A percentile compares a stretch with the other conserved stretches of the same genome.
These are phyloP conservation scores for Tachina lurida DNA, from an alignment of 2,888 invertebrate genomes.

Conservation along the genomic window DNA sequence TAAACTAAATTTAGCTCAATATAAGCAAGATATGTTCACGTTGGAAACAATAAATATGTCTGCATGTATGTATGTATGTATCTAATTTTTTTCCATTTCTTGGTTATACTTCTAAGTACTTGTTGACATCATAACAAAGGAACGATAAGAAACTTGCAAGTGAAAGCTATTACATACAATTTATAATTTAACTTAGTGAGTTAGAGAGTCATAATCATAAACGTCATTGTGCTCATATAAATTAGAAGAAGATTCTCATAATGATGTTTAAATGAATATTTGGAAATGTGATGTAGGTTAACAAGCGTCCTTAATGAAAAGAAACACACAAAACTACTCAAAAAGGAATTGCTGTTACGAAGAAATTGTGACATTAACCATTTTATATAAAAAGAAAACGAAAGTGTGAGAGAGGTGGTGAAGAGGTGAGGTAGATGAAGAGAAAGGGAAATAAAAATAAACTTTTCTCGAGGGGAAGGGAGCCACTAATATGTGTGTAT, in stretches of 20 bases:
- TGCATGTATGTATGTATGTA: neutral
- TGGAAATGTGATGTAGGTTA: constrained; percentile 47
- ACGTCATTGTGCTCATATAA: constrained; percentile 7
- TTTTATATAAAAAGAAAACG: neutral
- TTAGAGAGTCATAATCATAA: constrained; percentile 46
- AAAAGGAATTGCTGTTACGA: constrained; percentile 7
- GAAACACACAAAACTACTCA: constrained; percentile 1
- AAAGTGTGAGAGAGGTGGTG: neutral
- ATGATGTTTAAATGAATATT: constrained; percentile 25
- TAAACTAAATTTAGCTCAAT: no score
- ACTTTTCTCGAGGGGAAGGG: neutral
- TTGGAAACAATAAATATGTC: neutral
- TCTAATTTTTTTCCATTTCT: constrained; percentile 10
- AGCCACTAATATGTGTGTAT: neutral
- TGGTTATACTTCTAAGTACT: neutral
- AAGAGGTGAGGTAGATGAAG: neutral
- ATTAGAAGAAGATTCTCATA: constrained; percentile 27
- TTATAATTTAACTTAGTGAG: constrained; percentile 42
- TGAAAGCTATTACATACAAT: constrained; percentile 28
- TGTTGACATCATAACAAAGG: constrained; percentile 60
- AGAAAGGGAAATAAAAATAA: neutral
- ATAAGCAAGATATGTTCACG: neutral
- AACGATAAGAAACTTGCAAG: constrained; percentile 20
- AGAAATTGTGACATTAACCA: constrained; percentile 1
- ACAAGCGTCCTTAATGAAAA: neutral